Percentiles rank a stretch among this genome's conserved stretches.
Evolutionary conservation across 30 jellyfish, hydroid and myxozoan species (phyloP).

Genomic region (Aurelia coerulea): DNA sequence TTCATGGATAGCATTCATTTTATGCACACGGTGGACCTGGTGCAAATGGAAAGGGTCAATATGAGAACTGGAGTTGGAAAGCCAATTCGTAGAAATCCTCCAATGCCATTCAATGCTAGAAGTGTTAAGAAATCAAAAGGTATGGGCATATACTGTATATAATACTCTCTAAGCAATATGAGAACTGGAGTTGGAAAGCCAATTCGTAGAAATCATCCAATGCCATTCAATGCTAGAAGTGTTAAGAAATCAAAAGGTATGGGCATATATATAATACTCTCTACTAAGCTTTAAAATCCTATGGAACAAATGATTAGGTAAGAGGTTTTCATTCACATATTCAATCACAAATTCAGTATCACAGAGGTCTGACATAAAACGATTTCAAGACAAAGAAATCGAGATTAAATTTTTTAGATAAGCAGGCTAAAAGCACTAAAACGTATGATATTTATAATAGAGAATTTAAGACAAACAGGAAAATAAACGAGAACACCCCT

Average conservation of each 20-base stretch:
- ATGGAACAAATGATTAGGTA: too few relatives aligned
- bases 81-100: conserved; percentile 37
- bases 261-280: background rate
- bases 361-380: too few relatives aligned
- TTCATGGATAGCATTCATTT: conserved; percentile 60
- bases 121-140: background rate
- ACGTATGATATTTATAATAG: too few relatives aligned
- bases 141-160: background rate
- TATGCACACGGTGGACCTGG: conserved; percentile 60
- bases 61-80: conserved; percentile 62
- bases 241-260: background rate
- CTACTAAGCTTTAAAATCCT: too few relatives aligned
- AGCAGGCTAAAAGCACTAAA: too few relatives aligned
- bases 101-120: background rate
- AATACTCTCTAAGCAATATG: conserved; percentile 11
- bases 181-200: conserved; percentile 51
- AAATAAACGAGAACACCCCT: too few relatives aligned
- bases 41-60: conserved; percentile 38
- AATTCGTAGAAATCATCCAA: conserved; percentile 24
- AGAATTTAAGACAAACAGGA: too few relatives aligned
- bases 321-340: too few relatives aligned
- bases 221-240: background rate
- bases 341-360: too few relatives aligned
- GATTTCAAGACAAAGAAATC: too few relatives aligned
- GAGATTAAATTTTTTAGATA: too few relatives aligned